phyloP scores from a whole-genome alignment of 2,797 vertebrate species.

The Chelmon rostratus region DNA sequence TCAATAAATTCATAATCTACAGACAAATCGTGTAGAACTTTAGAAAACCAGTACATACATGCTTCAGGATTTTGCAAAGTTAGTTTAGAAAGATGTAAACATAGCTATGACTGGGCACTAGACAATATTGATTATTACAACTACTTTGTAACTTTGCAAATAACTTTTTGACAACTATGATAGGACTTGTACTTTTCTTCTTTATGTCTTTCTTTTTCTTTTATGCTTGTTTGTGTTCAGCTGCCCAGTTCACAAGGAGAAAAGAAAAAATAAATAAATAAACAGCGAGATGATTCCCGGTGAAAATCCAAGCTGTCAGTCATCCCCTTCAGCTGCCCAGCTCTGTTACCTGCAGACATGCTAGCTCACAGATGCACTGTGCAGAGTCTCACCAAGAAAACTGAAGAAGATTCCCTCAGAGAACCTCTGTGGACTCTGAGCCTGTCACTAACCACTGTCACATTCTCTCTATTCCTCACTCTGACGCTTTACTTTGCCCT shows the following conservation, averaged over 20 bases:
- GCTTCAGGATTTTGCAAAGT: neutral
- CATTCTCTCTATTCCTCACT: neutral
- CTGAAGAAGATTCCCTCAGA: neutral
- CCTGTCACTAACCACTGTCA: conserved; percentile 29
- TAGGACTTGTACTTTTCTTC: neutral
- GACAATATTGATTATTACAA: neutral
- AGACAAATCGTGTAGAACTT: neutral
- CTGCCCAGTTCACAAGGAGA: neutral
- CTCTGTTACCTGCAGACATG: conserved; percentile 16
- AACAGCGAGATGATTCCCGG: conserved; percentile 21
- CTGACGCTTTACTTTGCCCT: neutral
- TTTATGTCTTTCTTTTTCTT: neutral
- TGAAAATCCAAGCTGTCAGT: conserved; percentile 50
- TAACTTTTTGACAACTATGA: neutral
- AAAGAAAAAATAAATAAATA: neutral
- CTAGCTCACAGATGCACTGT: neutral
- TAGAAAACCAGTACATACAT: neutral
- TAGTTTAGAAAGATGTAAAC: neutral
- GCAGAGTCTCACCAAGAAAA: conserved; percentile 2
- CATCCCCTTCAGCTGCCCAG: conserved; percentile 30
- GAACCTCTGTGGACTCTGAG: conserved; percentile 1
- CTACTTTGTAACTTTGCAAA: neutral
- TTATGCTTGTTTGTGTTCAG: neutral
- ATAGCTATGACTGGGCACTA: neutral
- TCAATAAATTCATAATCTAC: neutral